Percentiles rank a stretch among this genome's conserved stretches.
These are phyloP conservation scores for Delichon dasypus DNA, from an alignment of 2,797 vertebrate genomes.

Conservation along the genomic window DNA sequence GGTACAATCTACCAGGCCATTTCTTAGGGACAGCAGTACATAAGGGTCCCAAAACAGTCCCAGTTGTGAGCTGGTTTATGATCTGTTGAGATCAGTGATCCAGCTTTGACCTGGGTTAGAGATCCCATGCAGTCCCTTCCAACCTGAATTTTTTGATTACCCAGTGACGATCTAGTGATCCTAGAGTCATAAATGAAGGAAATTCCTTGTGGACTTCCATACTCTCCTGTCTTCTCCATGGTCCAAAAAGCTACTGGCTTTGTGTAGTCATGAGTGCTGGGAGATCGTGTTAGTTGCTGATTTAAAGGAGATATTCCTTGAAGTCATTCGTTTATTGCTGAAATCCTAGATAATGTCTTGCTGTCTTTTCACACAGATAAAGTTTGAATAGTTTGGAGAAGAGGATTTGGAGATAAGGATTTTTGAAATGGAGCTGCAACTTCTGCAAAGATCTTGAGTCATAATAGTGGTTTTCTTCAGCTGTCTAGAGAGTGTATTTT, in stretches of 20 bases:
- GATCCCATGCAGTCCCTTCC: background rate
- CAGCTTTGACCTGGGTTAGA: background rate
- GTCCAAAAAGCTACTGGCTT: background rate
- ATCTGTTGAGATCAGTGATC: rapidly evolving
- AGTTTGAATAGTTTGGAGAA: background rate
- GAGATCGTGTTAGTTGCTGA: background rate
- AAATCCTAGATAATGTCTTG: background rate
- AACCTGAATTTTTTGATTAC: background rate
- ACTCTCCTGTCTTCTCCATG: background rate
- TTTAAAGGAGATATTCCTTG: background rate
- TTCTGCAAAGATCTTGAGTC: background rate
- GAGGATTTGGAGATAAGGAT: background rate
- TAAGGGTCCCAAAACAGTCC: background rate
- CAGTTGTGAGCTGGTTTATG: background rate
- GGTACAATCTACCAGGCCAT: background rate
- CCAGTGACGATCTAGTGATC: background rate
- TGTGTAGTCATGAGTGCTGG: background rate
- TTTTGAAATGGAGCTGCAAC: background rate
- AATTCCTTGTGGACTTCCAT: background rate
- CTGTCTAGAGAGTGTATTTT: background rate
- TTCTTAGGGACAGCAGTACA: rapidly evolving
- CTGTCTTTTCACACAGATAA: background rate
- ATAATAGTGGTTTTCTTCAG: background rate
- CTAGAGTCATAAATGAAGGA: background rate
- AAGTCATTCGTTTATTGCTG: background rate